Conservation (phyloP, 2,888 invertebrate species). For the Ischnura elegans region DNA sequence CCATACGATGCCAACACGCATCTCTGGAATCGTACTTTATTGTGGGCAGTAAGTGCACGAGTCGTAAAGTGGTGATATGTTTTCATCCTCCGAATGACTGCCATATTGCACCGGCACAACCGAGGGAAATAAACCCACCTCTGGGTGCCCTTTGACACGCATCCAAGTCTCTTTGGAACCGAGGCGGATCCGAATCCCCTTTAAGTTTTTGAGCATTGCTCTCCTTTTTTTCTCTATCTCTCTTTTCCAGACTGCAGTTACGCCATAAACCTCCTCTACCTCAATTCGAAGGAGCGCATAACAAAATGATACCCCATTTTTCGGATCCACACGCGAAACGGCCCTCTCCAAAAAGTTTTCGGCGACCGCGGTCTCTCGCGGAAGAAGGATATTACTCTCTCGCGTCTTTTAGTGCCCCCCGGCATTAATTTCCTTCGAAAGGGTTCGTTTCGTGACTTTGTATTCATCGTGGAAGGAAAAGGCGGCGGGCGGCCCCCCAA, state of each 20-base stretch:
- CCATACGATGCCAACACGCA: not conserved
- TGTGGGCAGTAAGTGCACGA: not conserved
- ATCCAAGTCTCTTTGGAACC: conserved; percentile 4
- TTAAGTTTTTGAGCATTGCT: not conserved
- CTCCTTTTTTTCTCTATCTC: no score
- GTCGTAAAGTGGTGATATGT: not conserved
- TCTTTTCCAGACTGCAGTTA: conserved; percentile 11
- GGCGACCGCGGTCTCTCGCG: not conserved
- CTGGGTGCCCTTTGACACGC: conserved; percentile 4
- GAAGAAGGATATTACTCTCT: no score
- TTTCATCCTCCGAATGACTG: not conserved
- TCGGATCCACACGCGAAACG: not conserved
- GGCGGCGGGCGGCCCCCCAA: no score
- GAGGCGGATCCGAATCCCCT: not conserved
- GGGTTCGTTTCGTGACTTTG: not conserved
- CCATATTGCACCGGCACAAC: not conserved
- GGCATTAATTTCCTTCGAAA: not conserved
- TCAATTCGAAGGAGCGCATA: not conserved
- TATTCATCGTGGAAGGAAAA: not conserved
- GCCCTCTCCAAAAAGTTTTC: not conserved
- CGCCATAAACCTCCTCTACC: not conserved
- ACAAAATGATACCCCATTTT: conserved; percentile 19
- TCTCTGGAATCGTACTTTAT: not conserved
- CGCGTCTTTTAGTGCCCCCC: not conserved
- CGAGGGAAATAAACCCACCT: conserved; percentile 8